phyloP scores from a whole-genome alignment of 2,888 invertebrate species.

The Morpho deidamia region DNA sequence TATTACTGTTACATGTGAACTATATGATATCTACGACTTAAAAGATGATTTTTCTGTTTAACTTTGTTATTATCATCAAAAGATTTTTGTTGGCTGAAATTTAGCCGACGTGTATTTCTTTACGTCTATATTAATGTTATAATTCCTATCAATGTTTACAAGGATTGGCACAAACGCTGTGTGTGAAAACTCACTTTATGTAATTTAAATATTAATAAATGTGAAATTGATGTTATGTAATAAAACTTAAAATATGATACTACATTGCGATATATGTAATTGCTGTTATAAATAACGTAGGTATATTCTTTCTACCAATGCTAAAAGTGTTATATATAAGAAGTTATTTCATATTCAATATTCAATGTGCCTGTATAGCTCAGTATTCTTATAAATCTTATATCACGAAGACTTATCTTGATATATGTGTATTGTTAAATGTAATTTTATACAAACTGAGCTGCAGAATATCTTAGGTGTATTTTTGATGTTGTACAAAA shows the following conservation, averaged over 20 bases:
- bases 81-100: too few species aligned
- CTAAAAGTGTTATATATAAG: constrained; percentile 27
- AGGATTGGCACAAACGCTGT: too few species aligned
- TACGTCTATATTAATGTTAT: too few species aligned
- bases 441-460: constrained; percentile 41
- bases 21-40: too few species aligned
- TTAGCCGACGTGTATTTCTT: too few species aligned
- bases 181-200: too few species aligned
- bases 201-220: not conserved
- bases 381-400: constrained; percentile 18
- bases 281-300: constrained; percentile 14
- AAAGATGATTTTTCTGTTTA: too few species aligned
- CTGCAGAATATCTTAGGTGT: constrained; percentile 39
- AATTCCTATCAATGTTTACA: too few species aligned
- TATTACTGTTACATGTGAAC: not conserved
- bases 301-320: constrained; percentile 30
- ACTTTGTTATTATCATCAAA: too few species aligned
- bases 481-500: constrained; percentile 68
- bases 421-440: constrained; percentile 16
- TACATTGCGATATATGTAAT: constrained; percentile 3
- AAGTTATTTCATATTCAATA: constrained; percentile 27
- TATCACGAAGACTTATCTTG: constrained; percentile 24
- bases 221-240: constrained; percentile 5
- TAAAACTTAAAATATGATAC: constrained; percentile 1
- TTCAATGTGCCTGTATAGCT: constrained; percentile 36